Evolutionary conservation across 1,140 invertebrate species (phyloP).

Genomic region (Muscidifurax raptorellus): DNA sequence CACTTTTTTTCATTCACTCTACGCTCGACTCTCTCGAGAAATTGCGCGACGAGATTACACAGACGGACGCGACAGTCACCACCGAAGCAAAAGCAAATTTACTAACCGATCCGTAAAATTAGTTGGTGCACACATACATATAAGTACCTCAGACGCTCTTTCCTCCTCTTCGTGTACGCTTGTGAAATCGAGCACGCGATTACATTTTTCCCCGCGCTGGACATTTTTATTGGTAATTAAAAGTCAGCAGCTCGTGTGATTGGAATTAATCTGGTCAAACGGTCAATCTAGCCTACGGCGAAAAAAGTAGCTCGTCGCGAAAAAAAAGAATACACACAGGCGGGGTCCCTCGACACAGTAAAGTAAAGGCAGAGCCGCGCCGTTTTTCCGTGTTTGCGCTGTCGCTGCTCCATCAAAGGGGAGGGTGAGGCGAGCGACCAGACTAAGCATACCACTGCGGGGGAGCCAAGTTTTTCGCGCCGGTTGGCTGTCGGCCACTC

Average conservation of each 20-base stretch:
- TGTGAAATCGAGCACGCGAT: slow-evolving; percentile 25
- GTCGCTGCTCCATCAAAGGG: neutral
- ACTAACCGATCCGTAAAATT: slow-evolving; percentile 48
- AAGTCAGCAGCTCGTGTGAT: slow-evolving; percentile 71
- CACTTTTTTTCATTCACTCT: neutral
- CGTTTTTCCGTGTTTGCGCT: slow-evolving; percentile 1
- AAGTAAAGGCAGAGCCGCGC: slow-evolving; percentile 3
- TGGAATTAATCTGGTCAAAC: slow-evolving; percentile 74
- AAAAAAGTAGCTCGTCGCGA: slow-evolving; percentile 55
- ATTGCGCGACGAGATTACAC: neutral
- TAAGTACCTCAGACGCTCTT: too few species aligned
- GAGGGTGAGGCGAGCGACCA: neutral
- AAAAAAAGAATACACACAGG: slow-evolving; percentile 21
- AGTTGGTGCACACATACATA: neutral
- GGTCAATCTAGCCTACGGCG: slow-evolving; percentile 66
- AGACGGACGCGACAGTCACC: neutral
- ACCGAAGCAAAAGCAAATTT: slow-evolving; percentile 23
- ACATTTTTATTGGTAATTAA: slow-evolving; percentile 75
- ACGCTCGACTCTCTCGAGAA: too few species aligned
- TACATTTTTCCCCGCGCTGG: slow-evolving; percentile 40
- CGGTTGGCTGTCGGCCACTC: neutral
- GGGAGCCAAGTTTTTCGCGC: neutral
- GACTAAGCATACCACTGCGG: neutral
- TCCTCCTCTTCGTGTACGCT: neutral
- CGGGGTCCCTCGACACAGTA: neutral